These are phyloP conservation scores for Ormyrus pomaceus DNA, from an alignment of 2,888 invertebrate genomes.

Conservation along the genomic window DNA sequence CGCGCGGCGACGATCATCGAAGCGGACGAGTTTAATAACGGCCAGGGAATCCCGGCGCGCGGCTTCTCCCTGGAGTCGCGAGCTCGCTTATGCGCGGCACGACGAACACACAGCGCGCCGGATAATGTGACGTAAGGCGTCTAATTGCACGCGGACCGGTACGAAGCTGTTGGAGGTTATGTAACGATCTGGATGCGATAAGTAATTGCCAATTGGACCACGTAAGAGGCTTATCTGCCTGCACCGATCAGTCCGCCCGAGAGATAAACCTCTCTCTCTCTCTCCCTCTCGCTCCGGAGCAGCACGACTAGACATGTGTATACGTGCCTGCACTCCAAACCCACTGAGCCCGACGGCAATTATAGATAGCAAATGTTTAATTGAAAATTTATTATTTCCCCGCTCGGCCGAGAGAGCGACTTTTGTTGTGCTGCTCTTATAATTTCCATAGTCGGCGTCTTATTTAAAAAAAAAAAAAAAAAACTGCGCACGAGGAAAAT, in stretches of 20 bases:
- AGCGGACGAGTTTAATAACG: constrained; percentile 9
- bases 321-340: neutral
- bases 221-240: constrained; percentile 59
- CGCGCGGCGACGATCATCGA: constrained; percentile 11
- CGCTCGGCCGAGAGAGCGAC: too few relatives aligned
- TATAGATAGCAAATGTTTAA: constrained; percentile 43
- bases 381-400: constrained; percentile 45
- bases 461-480: too few relatives aligned
- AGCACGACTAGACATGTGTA: neutral
- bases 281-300: neutral
- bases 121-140: constrained; percentile 57
- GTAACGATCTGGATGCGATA: constrained; percentile 58
- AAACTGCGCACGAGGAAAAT: too few relatives aligned
- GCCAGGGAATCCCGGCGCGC: neutral
- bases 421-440: too few relatives aligned
- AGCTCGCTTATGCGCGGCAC: neutral
- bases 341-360: constrained; percentile 2
- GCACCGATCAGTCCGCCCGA: constrained; percentile 53
- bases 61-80: neutral
- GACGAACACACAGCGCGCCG: constrained; percentile 8
- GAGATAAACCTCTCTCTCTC: constrained; percentile 49
- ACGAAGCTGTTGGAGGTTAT: constrained; percentile 57
- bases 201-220: constrained; percentile 60
- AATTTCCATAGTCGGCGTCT: too few relatives aligned
- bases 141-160: constrained; percentile 55